A percentile compares a stretch with the other conserved stretches of the same genome.
phyloP scores from a whole-genome alignment of 2,113 vertebrate genomes.

The Mirza zaza region DNA sequence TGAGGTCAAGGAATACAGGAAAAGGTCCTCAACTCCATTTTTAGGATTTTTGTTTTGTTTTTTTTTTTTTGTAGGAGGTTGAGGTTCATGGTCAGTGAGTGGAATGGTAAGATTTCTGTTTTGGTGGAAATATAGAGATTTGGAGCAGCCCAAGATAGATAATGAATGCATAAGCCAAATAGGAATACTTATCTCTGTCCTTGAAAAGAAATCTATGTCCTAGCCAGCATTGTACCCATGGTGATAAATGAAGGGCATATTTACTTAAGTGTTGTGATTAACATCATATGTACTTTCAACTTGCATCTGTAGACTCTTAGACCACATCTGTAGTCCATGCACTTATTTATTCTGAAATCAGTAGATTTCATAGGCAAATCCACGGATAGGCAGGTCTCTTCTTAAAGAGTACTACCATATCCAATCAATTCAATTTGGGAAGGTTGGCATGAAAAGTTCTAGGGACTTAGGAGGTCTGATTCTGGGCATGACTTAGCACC shows the following conservation, averaged over 20 bases:
- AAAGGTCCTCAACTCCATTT: background rate
- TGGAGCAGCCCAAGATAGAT: background rate
- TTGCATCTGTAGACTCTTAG: slow-evolving; percentile 24
- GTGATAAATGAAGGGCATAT: slow-evolving; percentile 34
- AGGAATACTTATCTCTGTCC: background rate
- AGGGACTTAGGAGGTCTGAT: background rate
- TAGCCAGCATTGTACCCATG: background rate
- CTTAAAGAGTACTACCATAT: slow-evolving; percentile 1
- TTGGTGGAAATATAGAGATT: background rate
- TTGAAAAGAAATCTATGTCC: background rate
- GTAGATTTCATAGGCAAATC: slow-evolving; percentile 50
- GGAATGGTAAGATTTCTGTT: background rate
- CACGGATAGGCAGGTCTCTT: background rate
- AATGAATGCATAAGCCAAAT: background rate
- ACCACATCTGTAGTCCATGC: slow-evolving; percentile 2
- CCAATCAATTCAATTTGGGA: slow-evolving; percentile 2
- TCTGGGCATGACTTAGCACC: background rate
- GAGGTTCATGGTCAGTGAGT: background rate
- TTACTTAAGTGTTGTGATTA: slow-evolving; percentile 35
- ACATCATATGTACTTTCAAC: background rate
- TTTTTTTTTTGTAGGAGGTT: background rate
- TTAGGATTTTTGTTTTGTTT: background rate
- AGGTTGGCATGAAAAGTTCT: background rate
- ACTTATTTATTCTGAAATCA: slow-evolving; percentile 49
- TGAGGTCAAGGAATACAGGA: background rate